A percentile compares a stretch with the other conserved stretches of the same genome.
Evolutionary conservation across 2,797 vertebrate genomes (phyloP).

Genomic region (Protosalanx chinensis): DNA sequence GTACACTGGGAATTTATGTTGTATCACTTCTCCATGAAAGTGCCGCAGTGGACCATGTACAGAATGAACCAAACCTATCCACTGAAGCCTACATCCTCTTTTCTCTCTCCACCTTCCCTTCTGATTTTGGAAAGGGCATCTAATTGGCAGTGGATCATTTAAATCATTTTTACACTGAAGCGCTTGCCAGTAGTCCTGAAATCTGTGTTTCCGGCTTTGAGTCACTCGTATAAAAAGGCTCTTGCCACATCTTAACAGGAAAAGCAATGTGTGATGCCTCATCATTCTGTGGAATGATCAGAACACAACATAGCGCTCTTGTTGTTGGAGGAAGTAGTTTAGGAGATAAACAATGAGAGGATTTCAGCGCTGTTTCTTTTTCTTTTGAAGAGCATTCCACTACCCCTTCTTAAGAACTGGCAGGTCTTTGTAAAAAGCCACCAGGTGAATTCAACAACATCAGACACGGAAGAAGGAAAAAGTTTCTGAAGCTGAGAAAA

Average conservation of each 20-base stretch:
- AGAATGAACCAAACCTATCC: background rate
- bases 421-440: too few species aligned
- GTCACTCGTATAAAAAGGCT: too few species aligned
- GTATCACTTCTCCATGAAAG: background rate
- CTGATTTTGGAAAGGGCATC: background rate
- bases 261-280: background rate
- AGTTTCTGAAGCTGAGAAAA: too few species aligned
- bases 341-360: background rate
- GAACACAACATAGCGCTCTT: background rate
- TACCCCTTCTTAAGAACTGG: too few species aligned
- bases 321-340: background rate
- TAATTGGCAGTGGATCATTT: background rate
- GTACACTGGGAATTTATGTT: background rate
- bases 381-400: too few species aligned
- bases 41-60: background rate
- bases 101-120: conserved; percentile 2
- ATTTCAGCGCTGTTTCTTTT: too few species aligned
- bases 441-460: too few species aligned
- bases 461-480: too few species aligned
- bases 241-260: background rate
- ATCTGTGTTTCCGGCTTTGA: too few species aligned
- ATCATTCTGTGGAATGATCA: background rate
- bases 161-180: too few species aligned
- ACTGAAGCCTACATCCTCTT: background rate
- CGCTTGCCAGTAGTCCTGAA: too few species aligned